Evolutionary conservation across 2,797 vertebrate species (phyloP), one percentile per base, ranked within the genome.

Genomic region (Gymnoscopelus microlampas): DNA sequence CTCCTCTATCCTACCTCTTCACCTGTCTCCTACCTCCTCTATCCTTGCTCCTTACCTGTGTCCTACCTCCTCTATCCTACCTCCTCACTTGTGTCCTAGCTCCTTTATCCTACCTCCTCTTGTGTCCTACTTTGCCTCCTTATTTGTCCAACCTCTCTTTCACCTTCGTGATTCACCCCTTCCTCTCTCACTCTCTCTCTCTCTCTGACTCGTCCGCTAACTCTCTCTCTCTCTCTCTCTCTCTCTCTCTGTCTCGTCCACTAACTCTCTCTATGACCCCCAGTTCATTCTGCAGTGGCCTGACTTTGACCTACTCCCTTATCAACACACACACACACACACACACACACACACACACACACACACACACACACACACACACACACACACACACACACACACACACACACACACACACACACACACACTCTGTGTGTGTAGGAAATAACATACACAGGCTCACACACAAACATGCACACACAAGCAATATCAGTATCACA

Each of bases 231-330:
- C 75, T 53, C 39, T 10, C 3, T 32, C 24, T 13, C 11, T 13
- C 50, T n/a, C 54, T 29, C 23, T 3, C 71, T 68, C 71, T 61
- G 24, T 63, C 74, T 57, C 84, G 88, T 87, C 29, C 5, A 6
- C 32, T 29, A 7, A 2, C 39, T 44, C 8, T 44, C 39, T 35
- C 32, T 10, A 7, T 44, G 39, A 9, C 39, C 88, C 87, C 75
- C 51, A 63, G 44, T 74, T 89, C 84, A 87, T 85, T 85, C 79
- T 76, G 2, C 35, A 62, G 14, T 74, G 80, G 76, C 84, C 84
- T 62, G 73, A 9, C 71, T 81, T 80, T 88, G 85, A 90, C 84
- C 88, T n/a, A 77, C 76, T 82, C 77, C 74, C 65, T 29, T 35
- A 79, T 74, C 72, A 78, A 83, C 80, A 83, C 53, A 57, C 8